Percentiles rank a stretch among this genome's conserved stretches.
Evolutionary conservation across 2,888 invertebrate species (phyloP).

Genomic region (Tenthredo livida): DNA sequence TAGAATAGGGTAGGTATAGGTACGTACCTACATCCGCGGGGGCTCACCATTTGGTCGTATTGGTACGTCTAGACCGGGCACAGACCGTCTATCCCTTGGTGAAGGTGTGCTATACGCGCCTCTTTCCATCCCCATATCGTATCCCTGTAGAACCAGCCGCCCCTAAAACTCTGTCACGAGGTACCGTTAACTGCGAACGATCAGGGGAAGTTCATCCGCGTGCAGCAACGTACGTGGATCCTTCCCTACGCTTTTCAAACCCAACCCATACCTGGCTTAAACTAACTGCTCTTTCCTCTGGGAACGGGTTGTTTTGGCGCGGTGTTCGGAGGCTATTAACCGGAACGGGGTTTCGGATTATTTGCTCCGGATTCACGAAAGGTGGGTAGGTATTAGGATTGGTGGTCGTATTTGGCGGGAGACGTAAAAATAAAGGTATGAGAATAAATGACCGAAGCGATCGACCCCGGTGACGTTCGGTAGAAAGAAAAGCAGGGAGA

Average conservation of each 20-base stretch:
- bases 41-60: conserved; percentile 52
- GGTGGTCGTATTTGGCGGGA: not conserved
- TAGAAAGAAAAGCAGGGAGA: not conserved
- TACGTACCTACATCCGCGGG: conserved; percentile 30
- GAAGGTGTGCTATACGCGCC: not conserved
- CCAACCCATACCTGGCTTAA: not conserved
- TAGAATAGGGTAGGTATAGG: conserved; percentile 8
- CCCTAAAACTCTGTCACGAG: conserved; percentile 32
- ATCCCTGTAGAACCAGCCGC: not conserved
- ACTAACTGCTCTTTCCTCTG: conserved; percentile 45
- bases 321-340: conserved; percentile 39
- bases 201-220: conserved; percentile 46
- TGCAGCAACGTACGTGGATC: not conserved
- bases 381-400: not conserved
- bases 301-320: conserved; percentile 32
- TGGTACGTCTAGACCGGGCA: conserved; percentile 73
- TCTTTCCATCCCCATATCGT: conserved; percentile 30
- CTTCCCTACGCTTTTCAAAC: not conserved
- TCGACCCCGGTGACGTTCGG: not conserved
- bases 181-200: conserved; percentile 43
- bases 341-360: conserved; percentile 16
- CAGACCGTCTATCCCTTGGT: conserved; percentile 70
- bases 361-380: conserved; percentile 12
- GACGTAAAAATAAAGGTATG: not conserved
- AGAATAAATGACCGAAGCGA: not conserved